Evolutionary conservation across 2,888 invertebrate species (phyloP).

Genomic region (Melieria picta): DNA sequence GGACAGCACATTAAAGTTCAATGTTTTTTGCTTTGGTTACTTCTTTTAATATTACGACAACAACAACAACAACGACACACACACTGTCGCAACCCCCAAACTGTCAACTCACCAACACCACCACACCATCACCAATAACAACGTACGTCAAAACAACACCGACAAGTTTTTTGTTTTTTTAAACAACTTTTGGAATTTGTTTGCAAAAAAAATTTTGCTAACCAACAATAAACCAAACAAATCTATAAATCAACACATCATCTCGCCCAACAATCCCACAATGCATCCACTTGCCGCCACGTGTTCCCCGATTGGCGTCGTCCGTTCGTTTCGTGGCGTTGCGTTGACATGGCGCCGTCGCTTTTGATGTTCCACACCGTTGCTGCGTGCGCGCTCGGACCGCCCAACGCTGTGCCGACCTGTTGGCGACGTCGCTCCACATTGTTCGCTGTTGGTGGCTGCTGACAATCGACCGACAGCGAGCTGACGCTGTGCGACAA

Average conservation of each 20-base stretch:
- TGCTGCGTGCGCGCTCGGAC: neutral
- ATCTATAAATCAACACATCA: too few species aligned
- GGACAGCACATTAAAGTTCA: too few species aligned
- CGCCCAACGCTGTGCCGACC: neutral
- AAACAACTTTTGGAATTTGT: neutral
- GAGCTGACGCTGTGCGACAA: conserved; percentile 60
- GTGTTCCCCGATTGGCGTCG: conserved; percentile 9
- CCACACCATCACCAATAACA: too few species aligned
- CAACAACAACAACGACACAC: too few species aligned
- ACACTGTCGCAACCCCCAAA: too few species aligned
- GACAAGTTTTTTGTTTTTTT: too few species aligned
- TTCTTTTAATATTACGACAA: too few species aligned
- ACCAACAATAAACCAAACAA: neutral
- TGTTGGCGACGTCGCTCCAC: neutral
- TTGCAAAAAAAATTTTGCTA: neutral
- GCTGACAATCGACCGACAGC: conserved; percentile 40
- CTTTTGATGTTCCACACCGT: neutral
- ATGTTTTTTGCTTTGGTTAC: too few species aligned
- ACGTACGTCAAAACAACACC: too few species aligned
- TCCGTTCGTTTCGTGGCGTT: neutral
- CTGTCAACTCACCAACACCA: too few species aligned
- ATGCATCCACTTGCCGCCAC: neutral
- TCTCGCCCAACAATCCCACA: neutral
- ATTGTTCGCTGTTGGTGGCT: neutral
- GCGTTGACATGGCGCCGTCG: conserved; percentile 7